Base-by-base conservation (phyloP, 2,113 vertebrate genomes). In the Elaphurus davidianus region DNA sequence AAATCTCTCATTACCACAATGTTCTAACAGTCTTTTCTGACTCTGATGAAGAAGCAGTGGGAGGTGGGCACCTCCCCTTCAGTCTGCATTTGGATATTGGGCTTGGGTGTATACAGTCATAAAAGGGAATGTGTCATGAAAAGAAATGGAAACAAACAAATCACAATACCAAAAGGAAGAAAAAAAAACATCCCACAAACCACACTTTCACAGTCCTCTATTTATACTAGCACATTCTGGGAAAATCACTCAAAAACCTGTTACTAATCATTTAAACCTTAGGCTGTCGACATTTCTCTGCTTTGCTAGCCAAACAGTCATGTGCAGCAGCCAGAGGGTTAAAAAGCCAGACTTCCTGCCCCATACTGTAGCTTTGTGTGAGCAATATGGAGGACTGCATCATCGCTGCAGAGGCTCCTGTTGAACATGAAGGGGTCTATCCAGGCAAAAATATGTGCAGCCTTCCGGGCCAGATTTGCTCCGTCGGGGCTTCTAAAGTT, bases 381-480 rank as follows among this genome's bases (percentile, higher is more conserved):
- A 97, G 94, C 7, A 3, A 97, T 78, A 96, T 0, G 97, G 98
- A 98, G 97, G 71, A 64, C 81, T 90, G 90, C 84, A 88, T 71
- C 92, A n/a, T 91, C 60, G 0, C 91, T 23, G 25, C 85, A 19
- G 57, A 97, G 86, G 85, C 89, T 95, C 96, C 97, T 95, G 97
- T 83, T 92, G 95, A 98, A 96, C 97, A 78, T 16, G 93, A 74
- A 95, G 64, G 93, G 94, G 90, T 94, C 97, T 84, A 93, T 97
- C 95, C 94, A 98, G 98, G 97, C 97, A 97, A 98, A 98, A 98
- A 98, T 97, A 97, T 98, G 98, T 93, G 89, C 98, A 93, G 93
- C 81, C 97, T 98, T 95, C 98, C 96, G 91, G 97, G 89, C 97
- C 97, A 98, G 96, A 91, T 97, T 90, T 87, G 79, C 93, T 96